Evolutionary conservation across 2,113 vertebrate species (phyloP).

Genomic region (Scolopax mira): DNA sequence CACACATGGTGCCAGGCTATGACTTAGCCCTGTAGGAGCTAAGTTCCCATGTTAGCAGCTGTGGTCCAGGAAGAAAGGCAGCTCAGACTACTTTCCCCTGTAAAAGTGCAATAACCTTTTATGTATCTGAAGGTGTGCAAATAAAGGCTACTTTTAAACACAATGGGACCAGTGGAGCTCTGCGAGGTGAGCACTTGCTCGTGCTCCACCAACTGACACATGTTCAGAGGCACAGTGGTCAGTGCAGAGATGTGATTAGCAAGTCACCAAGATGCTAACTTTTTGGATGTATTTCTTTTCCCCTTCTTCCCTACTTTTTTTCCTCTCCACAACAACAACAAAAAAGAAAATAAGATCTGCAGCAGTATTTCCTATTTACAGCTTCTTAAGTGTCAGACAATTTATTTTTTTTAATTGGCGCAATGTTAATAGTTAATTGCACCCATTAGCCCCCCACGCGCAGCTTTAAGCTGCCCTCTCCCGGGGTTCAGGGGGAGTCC

Average conservation of each 20-base stretch:
- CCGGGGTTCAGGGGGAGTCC: not conserved
- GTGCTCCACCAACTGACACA: conserved; percentile 35
- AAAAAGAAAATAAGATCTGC: not conserved
- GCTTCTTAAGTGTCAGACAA: not conserved
- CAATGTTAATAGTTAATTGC: not conserved
- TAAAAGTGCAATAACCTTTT: not conserved
- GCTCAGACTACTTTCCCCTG: fast-evolving
- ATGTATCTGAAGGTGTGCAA: not conserved
- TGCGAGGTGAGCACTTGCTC: not conserved
- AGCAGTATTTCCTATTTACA: not conserved
- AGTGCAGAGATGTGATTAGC: not conserved
- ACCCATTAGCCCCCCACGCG: not conserved
- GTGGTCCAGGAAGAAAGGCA: not conserved
- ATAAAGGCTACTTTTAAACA: not conserved
- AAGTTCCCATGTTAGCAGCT: not conserved
- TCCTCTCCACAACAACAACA: fast-evolving
- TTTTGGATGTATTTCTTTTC: not conserved
- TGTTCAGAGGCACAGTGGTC: not conserved
- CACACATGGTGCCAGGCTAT: not conserved
- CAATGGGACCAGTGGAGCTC: not conserved
- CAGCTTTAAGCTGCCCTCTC: not conserved
- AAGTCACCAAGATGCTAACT: conserved; percentile 9
- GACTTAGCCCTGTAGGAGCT: not conserved
- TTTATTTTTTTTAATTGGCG: conserved; percentile 17
- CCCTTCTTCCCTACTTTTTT: not conserved